Evolutionary conservation across 2,888 invertebrate species (phyloP).

Genomic region (Andrena haemorrhoa): DNA sequence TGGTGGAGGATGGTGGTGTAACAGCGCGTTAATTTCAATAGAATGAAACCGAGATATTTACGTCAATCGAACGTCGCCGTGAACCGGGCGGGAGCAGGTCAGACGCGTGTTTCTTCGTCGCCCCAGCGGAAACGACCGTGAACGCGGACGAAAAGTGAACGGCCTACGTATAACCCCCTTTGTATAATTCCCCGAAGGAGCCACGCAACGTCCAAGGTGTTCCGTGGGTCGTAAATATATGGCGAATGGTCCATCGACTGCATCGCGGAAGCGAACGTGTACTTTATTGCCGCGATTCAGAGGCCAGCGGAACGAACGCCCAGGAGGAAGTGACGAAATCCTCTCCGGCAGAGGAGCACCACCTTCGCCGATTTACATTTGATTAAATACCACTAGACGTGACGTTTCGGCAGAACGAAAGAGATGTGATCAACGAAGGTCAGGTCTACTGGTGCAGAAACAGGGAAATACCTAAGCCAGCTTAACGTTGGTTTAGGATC

Average conservation of each 20-base stretch:
- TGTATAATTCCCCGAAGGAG: conserved; percentile 4
- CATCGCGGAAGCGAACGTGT: neutral
- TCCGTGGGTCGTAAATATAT: neutral
- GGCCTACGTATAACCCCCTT: neutral
- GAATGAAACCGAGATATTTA: neutral
- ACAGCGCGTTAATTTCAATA: neutral
- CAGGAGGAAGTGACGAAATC: neutral
- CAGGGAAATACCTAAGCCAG: neutral
- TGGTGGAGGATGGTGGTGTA: neutral
- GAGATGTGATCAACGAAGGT: neutral
- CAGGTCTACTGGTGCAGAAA: neutral
- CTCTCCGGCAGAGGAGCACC: neutral
- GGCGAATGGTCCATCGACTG: neutral
- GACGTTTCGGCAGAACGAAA: neutral
- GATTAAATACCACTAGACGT: neutral
- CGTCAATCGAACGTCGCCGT: neutral
- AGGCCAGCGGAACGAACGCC: neutral
- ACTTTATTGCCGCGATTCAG: neutral
- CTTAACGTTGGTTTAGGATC: too few species aligned
- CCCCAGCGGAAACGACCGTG: neutral
- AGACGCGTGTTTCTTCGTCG: neutral
- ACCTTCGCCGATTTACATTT: neutral
- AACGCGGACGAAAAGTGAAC: conserved; percentile 9
- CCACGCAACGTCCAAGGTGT: conserved; percentile 3
- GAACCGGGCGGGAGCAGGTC: neutral